phyloP scores from a whole-genome alignment of 1,140 invertebrate genomes.

The Drosophila funebris region DNA sequence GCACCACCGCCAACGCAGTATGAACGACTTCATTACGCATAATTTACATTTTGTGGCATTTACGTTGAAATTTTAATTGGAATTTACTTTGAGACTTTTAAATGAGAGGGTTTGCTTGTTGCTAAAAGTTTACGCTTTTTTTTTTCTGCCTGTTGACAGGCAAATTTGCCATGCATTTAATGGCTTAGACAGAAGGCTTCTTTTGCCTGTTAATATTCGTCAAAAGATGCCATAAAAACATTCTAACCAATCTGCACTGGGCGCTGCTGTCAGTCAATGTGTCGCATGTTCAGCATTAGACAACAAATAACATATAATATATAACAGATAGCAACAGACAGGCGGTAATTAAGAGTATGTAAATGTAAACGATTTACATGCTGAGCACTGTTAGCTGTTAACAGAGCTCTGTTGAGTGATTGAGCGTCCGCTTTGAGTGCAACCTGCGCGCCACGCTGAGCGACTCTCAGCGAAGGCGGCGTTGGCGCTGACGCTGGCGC shows the following conservation, averaged over 20 bases:
- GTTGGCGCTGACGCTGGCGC: neutral
- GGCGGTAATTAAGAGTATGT: slow-evolving; percentile 31
- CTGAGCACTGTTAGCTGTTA: slow-evolving; percentile 39
- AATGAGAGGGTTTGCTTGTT: slow-evolving; percentile 25
- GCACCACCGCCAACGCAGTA: slow-evolving; percentile 26
- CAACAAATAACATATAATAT: neutral
- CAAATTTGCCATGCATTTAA: slow-evolving; percentile 78
- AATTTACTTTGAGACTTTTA: slow-evolving; percentile 73
- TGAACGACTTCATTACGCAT: slow-evolving; percentile 73
- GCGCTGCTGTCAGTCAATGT: neutral
- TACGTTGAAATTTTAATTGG: slow-evolving; percentile 80
- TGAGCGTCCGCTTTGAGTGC: slow-evolving; percentile 58
- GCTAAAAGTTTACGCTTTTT: slow-evolving; percentile 61
- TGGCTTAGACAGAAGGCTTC: slow-evolving; percentile 66
- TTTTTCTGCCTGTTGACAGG: slow-evolving; percentile 72
- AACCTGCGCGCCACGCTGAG: slow-evolving; percentile 60
- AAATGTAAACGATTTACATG: slow-evolving; percentile 62
- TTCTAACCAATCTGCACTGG: neutral
- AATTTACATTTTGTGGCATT: slow-evolving; percentile 82
- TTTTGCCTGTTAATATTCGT: slow-evolving; percentile 33
- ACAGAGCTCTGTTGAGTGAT: slow-evolving; percentile 33
- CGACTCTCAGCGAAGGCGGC: slow-evolving; percentile 40
- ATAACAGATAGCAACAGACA: neutral
- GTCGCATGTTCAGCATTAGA: slow-evolving; percentile 28
- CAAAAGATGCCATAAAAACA: slow-evolving; percentile 28